Evolutionary conservation across 1,140 invertebrate genomes (phyloP).

Genomic region (Heliothis virescens): DNA sequence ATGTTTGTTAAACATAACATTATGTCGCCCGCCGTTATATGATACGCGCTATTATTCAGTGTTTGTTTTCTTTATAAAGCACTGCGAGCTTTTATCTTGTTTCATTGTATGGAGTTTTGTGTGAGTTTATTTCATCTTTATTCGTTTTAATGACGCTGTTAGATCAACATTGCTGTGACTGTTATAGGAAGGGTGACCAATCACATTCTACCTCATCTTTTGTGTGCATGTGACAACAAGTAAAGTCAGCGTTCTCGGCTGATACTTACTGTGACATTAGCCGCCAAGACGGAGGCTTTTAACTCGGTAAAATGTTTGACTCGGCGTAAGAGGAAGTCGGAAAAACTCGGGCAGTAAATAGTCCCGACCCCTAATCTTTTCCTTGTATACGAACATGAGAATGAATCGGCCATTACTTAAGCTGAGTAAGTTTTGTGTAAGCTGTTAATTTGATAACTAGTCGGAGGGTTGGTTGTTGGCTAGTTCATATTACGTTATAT

Average conservation of each 20-base stretch:
- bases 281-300: background rate
- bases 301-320: conserved; percentile 24
- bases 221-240: conserved; percentile 22
- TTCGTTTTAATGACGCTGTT: conserved; percentile 25
- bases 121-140: conserved; percentile 7
- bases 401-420: conserved; percentile 36
- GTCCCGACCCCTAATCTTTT: conserved; percentile 33
- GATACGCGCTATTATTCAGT: conserved; percentile 33
- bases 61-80: conserved; percentile 30
- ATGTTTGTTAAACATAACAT: conserved; percentile 13
- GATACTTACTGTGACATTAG: conserved; percentile 16
- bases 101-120: conserved; percentile 15
- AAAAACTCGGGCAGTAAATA: conserved; percentile 30
- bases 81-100: conserved; percentile 24
- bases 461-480: conserved; percentile 16
- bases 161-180: conserved; percentile 34
- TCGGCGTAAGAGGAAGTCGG: conserved; percentile 3
- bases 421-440: conserved; percentile 41
- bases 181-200: conserved; percentile 36
- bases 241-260: conserved; percentile 15
- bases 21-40: conserved; percentile 32
- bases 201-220: conserved; percentile 17
- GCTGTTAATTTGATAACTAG: conserved; percentile 42
- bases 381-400: conserved; percentile 35
- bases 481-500: conserved; percentile 35